Conservation (phyloP, 1,140 invertebrate species). For the Scaptomyza graminum region DNA sequence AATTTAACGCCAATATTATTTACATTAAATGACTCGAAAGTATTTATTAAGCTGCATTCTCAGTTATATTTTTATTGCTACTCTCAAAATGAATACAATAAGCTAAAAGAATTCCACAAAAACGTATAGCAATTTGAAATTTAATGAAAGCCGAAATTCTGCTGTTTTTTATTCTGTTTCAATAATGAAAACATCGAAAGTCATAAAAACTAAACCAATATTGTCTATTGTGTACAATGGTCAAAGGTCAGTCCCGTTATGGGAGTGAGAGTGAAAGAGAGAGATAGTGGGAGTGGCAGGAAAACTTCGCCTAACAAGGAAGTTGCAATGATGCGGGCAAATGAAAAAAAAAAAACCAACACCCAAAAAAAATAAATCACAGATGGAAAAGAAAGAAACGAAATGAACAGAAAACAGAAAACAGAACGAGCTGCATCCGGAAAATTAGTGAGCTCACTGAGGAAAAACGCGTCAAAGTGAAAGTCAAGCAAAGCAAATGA, state of each 20-base stretch:
- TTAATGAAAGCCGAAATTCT: no score
- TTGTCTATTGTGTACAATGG: neutral
- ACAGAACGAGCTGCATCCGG: conserved; percentile 69
- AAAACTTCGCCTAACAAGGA: conserved; percentile 39
- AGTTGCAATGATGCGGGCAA: conserved; percentile 43
- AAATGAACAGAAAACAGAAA: neutral
- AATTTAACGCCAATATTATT: conserved; percentile 2
- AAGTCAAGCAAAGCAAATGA: conserved; percentile 56
- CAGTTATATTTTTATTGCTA: no score
- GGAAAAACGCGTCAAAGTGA: conserved; percentile 72
- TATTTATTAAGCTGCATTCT: neutral
- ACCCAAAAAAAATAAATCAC: neutral
- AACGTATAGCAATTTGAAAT: no score
- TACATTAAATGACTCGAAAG: neutral
- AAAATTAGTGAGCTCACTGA: conserved; percentile 75
- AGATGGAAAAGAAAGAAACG: neutral
- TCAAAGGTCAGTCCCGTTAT: conserved; percentile 33
- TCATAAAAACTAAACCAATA: neutral
- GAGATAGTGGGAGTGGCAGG: neutral
- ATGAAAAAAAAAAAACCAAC: conserved; percentile 6
- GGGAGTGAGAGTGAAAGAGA: neutral
- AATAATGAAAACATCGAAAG: no score
- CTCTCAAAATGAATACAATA: no score
- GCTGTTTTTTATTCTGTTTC: no score
- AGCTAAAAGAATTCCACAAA: no score